Evolutionary conservation across 2,113 vertebrate species (phyloP).

Genomic region (Deroptyus accipitrinus): DNA sequence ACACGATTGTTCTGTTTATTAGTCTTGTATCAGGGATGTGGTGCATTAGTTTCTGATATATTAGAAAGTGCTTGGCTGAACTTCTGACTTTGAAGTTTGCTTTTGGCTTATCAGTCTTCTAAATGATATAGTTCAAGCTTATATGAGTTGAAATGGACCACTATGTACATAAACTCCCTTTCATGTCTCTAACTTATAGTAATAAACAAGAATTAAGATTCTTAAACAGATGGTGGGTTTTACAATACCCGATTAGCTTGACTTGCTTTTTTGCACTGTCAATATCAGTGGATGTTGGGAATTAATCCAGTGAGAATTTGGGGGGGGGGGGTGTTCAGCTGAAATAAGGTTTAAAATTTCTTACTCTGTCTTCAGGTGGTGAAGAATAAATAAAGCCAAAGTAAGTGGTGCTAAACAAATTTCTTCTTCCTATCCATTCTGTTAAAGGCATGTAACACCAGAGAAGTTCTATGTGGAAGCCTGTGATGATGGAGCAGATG

Average conservation of each 20-base stretch:
- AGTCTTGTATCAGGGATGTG: not conserved
- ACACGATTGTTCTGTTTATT: not conserved
- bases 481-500: conserved; percentile 85
- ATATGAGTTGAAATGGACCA: not conserved
- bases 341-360: not conserved
- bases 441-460: conserved; percentile 84
- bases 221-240: not conserved
- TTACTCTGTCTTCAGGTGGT: not conserved
- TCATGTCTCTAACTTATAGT: not conserved
- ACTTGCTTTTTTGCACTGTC: not conserved
- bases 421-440: not conserved
- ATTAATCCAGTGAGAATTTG: not conserved
- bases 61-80: not conserved
- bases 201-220: not conserved
- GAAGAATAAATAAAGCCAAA: not conserved
- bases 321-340: not conserved
- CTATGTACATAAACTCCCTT: not conserved
- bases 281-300: not conserved
- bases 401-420: not conserved
- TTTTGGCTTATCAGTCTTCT: not conserved
- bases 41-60: not conserved
- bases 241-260: not conserved
- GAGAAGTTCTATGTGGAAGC: conserved; percentile 94
- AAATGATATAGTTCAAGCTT: not conserved
- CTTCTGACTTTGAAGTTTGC: not conserved